Evolutionary conservation across 2,797 vertebrate species (phyloP).

Genomic region (Loriculus beryllinus): DNA sequence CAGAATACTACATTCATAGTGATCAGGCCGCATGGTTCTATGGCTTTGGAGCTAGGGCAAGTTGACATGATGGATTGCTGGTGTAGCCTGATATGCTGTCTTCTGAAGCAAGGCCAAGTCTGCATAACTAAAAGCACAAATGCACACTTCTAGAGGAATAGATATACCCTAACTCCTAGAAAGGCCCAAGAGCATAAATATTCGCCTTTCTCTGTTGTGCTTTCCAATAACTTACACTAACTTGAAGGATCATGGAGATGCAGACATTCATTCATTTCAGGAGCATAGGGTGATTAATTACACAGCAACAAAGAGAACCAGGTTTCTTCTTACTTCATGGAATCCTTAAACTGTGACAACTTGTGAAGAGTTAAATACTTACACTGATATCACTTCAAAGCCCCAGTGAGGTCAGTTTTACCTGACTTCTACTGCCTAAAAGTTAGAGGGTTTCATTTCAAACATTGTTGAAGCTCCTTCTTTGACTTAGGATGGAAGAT

Average conservation of each 20-base stretch:
- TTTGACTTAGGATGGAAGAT: not conserved
- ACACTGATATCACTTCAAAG: not conserved
- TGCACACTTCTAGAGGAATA: not conserved
- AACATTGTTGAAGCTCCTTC: not conserved
- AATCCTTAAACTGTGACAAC: not conserved
- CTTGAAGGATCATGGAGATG: not conserved
- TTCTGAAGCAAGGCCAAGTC: not conserved
- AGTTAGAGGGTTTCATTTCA: not conserved
- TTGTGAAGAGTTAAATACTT: not conserved
- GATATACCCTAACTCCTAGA: not conserved
- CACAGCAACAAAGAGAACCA: not conserved
- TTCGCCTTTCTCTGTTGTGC: not conserved
- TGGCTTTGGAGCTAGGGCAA: not conserved
- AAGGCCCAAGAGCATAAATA: not conserved
- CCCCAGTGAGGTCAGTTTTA: not conserved
- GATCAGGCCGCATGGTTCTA: not conserved
- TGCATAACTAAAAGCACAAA: not conserved
- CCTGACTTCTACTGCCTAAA: not conserved
- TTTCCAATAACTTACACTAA: not conserved
- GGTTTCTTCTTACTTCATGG: not conserved
- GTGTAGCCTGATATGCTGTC: not conserved
- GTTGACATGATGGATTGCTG: not conserved
- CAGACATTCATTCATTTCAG: not conserved
- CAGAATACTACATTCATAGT: rapidly evolving
- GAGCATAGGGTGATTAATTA: not conserved